phyloP scores from a whole-genome alignment of 2,888 invertebrate species.

The Melieria omissa region DNA sequence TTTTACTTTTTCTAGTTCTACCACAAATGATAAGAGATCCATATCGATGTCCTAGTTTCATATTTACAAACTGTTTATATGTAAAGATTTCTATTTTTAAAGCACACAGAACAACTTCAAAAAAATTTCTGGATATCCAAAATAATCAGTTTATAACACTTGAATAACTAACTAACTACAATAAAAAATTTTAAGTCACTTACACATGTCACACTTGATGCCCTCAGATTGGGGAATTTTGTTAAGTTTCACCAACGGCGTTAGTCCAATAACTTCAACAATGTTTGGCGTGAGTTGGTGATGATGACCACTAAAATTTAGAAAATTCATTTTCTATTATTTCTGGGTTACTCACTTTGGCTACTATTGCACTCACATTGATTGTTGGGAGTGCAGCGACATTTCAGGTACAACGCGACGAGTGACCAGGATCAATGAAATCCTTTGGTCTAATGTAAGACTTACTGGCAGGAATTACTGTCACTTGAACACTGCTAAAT shows the following conservation, averaged over 20 bases:
- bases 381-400: conserved; percentile 55
- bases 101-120: too few relatives aligned
- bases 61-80: too few relatives aligned
- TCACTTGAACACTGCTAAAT: neutral
- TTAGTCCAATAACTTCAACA: conserved; percentile 83
- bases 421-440: conserved; percentile 60
- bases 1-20: too few relatives aligned
- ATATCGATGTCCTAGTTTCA: too few relatives aligned
- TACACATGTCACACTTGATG: conserved; percentile 88
- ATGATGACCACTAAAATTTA: conserved; percentile 49
- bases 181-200: conserved; percentile 65
- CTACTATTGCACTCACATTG: conserved; percentile 49
- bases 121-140: too few relatives aligned
- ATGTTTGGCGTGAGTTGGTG: conserved; percentile 71
- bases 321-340: neutral
- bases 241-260: conserved; percentile 83
- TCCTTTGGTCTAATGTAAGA: conserved; percentile 53
- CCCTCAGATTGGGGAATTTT: conserved; percentile 82
- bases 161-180: too few relatives aligned
- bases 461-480: conserved; percentile 53
- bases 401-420: conserved; percentile 64
- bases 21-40: too few relatives aligned
- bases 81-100: too few relatives aligned
- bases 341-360: neutral
- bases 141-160: too few relatives aligned